phyloP scores from a whole-genome alignment of 2,888 invertebrate species.

The Sipha maydis region DNA sequence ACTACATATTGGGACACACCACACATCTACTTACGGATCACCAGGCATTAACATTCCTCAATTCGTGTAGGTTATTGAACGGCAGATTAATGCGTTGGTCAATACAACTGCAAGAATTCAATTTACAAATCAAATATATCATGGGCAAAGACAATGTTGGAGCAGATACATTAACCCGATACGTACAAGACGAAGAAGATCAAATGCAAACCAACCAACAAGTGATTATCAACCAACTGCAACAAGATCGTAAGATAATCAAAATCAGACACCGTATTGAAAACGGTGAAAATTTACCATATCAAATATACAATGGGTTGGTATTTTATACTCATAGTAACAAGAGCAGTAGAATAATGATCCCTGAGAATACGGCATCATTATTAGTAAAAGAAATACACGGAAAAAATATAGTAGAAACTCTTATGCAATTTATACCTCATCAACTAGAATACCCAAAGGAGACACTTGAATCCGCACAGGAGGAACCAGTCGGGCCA shows the following conservation, averaged over 20 bases:
- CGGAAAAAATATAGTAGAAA: too few species aligned
- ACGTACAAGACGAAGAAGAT: not conserved
- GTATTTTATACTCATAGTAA: not conserved
- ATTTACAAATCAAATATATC: not conserved
- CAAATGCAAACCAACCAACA: not conserved
- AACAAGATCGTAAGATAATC: not conserved
- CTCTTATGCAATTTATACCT: too few species aligned
- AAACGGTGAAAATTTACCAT: not conserved
- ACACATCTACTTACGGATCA: too few species aligned
- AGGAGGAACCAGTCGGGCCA: too few species aligned
- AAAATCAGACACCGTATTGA: too few species aligned
- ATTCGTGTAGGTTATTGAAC: too few species aligned
- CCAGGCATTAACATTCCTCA: too few species aligned
- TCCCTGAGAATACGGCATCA: not conserved
- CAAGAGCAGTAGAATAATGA: not conserved
- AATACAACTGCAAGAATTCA: constrained; percentile 14
- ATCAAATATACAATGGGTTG: not conserved
- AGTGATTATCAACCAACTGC: not conserved
- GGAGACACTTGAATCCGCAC: too few species aligned
- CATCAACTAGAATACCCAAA: too few species aligned
- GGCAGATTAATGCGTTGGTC: not conserved
- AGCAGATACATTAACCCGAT: constrained; percentile 6
- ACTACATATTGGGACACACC: too few species aligned
- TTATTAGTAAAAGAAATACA: not conserved
- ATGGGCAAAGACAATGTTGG: constrained; percentile 8